Percentiles rank a stretch among this genome's conserved stretches.
Evolutionary conservation across 2,797 vertebrate genomes (phyloP).

Genomic region (Sylvia borin): DNA sequence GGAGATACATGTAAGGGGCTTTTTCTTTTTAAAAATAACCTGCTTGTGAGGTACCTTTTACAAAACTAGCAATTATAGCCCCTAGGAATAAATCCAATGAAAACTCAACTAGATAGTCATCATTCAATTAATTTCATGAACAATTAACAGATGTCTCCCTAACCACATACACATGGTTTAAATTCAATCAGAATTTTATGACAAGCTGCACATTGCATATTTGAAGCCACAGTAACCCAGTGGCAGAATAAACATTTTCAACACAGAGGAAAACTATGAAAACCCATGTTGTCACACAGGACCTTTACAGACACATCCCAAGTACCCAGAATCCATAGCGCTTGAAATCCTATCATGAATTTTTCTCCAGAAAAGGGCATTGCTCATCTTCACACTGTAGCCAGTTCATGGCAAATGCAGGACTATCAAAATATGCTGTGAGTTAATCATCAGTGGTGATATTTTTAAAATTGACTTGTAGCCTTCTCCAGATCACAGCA

Average conservation of each 20-base stretch:
- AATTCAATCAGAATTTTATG: conserved; percentile 58
- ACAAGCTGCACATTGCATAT: not conserved
- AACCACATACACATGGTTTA: conserved; percentile 25
- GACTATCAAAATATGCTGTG: not conserved
- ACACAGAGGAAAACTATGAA: not conserved
- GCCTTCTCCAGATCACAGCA: not conserved
- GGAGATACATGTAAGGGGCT: not conserved
- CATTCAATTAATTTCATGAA: conserved; percentile 29
- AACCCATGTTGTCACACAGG: not conserved
- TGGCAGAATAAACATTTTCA: not conserved
- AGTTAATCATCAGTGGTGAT: not conserved
- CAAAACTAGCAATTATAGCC: not conserved
- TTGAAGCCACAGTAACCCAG: not conserved
- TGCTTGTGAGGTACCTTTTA: not conserved
- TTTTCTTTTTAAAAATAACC: not conserved
- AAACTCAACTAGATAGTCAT: conserved; percentile 24
- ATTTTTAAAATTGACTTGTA: not conserved
- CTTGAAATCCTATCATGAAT: not conserved
- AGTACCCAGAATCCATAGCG: not conserved
- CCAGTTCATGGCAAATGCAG: not conserved
- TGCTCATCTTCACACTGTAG: not conserved
- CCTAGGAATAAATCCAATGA: conserved; percentile 21
- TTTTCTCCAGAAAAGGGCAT: not conserved
- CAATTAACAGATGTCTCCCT: conserved; percentile 65
- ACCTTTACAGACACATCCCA: not conserved